These are phyloP conservation scores for Leptarthrus brevirostris DNA, from an alignment of 2,888 invertebrate species.

Conservation along the genomic window DNA sequence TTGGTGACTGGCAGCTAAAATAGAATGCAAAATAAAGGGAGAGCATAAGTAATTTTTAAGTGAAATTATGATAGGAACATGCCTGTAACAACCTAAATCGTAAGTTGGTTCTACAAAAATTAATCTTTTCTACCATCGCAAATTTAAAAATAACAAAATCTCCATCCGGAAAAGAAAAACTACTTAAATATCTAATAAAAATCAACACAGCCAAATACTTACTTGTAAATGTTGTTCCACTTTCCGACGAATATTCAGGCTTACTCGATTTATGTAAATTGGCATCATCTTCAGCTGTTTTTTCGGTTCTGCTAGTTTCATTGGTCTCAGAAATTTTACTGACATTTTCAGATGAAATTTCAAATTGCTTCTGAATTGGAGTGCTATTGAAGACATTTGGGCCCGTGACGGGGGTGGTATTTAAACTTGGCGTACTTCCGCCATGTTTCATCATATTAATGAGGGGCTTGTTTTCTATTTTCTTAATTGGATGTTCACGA, in stretches of 20 bases:
- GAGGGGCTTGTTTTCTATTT: constrained; percentile 53
- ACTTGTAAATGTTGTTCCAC: constrained; percentile 54
- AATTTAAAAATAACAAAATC: not conserved
- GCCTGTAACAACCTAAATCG: too few species aligned
- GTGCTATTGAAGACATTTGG: constrained; percentile 56
- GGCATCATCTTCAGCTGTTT: constrained; percentile 21
- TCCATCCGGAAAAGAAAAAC: not conserved
- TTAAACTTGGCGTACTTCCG: constrained; percentile 53
- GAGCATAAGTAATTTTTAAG: too few species aligned
- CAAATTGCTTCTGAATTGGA: constrained; percentile 55
- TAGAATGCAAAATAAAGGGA: too few species aligned
- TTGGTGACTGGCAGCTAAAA: constrained; percentile 1
- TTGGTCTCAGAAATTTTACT: constrained; percentile 55
- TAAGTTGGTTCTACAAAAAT: not conserved
- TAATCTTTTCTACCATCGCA: too few species aligned
- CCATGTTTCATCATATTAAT: constrained; percentile 53
- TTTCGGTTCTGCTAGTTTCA: constrained; percentile 45
- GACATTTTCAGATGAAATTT: constrained; percentile 56
- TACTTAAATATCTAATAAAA: too few species aligned
- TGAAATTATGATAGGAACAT: too few species aligned
- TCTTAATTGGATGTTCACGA: not conserved
- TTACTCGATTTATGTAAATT: constrained; percentile 17
- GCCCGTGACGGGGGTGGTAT: constrained; percentile 52
- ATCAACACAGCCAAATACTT: not conserved
- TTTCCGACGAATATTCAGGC: constrained; percentile 47